Evolutionary conservation across 2,113 vertebrate species (phyloP).

Genomic region (Bos taurus): ARS-UCD2.0 NC_037349.1:52532501-52533000

Average conservation of each 20-base stretch:
- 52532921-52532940: neutral
- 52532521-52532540: neutral
- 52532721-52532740: neutral
- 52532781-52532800: neutral
- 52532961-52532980: neutral
- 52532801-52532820: neutral
- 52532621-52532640: neutral
- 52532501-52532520: neutral
- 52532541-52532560: neutral
- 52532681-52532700: neutral
- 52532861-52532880: neutral
- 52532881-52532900: neutral
- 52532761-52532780: neutral
- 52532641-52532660: neutral
- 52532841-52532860: neutral
- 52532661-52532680: neutral
- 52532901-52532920: neutral
- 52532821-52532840: neutral
- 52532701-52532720: neutral
- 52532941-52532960: neutral
- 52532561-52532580: neutral
- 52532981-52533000: neutral
- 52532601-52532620: neutral
- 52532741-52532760: neutral
- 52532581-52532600: neutral